Conservation (phyloP, 1,140 invertebrate species). For the Andricus grossulariae region DNA sequence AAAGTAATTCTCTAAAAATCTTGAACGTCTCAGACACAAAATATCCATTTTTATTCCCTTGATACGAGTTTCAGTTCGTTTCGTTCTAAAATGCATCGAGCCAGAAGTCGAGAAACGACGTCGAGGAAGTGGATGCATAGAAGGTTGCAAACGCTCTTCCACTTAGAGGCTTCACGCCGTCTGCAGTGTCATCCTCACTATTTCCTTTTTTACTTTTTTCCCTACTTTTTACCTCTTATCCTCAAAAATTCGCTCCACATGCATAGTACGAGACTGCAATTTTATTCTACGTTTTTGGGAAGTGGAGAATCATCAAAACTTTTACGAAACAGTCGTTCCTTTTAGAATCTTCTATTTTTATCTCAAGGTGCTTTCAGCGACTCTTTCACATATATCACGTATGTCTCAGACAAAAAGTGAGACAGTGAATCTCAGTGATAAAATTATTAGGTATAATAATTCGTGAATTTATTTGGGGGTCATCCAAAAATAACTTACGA, state of each 20-base stretch:
- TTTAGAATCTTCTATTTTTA: too few species aligned
- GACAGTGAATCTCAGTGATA: too few species aligned
- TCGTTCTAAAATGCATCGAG: slow-evolving; percentile 5
- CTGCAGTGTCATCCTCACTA: slow-evolving; percentile 1
- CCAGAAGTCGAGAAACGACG: slow-evolving; percentile 20
- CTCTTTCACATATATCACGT: too few species aligned
- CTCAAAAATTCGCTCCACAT: neutral
- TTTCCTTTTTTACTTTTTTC: neutral
- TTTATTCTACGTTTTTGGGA: too few species aligned
- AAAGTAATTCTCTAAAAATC: neutral
- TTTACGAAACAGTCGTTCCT: too few species aligned
- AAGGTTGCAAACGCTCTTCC: slow-evolving; percentile 20
- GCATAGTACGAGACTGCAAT: too few species aligned
- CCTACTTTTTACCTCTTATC: neutral
- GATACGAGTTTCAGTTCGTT: slow-evolving; percentile 13
- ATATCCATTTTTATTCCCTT: neutral
- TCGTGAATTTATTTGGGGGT: too few species aligned
- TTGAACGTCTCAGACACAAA: neutral
- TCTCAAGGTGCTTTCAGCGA: too few species aligned
- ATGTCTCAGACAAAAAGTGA: too few species aligned
- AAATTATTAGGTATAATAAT: too few species aligned
- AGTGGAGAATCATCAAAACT: too few species aligned
- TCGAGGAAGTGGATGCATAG: slow-evolving; percentile 19
- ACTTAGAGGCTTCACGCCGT: slow-evolving; percentile 8
- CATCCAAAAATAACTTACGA: too few species aligned